Evolutionary conservation across 2,888 invertebrate species (phyloP).

Genomic region (Drosophila borealis): DNA sequence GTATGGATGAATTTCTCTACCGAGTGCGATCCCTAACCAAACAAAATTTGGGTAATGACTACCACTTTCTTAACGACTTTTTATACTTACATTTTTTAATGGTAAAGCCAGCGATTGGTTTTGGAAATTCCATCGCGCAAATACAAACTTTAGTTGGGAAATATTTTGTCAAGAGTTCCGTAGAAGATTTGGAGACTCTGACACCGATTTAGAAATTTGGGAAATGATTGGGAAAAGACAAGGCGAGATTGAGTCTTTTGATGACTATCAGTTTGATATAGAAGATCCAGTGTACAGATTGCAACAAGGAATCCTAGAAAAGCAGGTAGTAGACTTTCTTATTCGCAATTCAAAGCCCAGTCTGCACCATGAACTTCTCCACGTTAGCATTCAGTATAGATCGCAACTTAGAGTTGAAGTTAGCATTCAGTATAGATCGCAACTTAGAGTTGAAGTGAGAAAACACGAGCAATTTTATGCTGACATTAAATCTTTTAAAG

Average conservation of each 20-base stretch:
- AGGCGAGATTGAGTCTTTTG: neutral
- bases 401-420: neutral
- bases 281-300: neutral
- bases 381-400: neutral
- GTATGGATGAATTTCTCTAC: neutral
- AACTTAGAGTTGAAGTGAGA: neutral
- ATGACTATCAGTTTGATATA: neutral
- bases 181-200: neutral
- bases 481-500: neutral
- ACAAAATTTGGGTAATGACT: neutral
- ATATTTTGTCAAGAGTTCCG: too few species aligned
- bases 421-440: neutral
- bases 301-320: neutral
- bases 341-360: neutral
- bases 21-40: neutral
- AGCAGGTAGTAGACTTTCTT: neutral
- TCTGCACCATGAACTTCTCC: neutral
- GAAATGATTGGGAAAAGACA: conserved; percentile 1
- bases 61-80: neutral
- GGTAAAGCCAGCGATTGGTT: neutral
- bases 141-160: too few species aligned
- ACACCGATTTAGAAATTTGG: neutral
- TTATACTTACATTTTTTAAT: neutral
- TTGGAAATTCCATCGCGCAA: too few species aligned
- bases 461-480: conserved; percentile 1